A percentile compares a stretch with the other conserved stretches of the same genome.
Conservation (phyloP, 2,113 vertebrate species). For the Ursus arctos region DNA sequence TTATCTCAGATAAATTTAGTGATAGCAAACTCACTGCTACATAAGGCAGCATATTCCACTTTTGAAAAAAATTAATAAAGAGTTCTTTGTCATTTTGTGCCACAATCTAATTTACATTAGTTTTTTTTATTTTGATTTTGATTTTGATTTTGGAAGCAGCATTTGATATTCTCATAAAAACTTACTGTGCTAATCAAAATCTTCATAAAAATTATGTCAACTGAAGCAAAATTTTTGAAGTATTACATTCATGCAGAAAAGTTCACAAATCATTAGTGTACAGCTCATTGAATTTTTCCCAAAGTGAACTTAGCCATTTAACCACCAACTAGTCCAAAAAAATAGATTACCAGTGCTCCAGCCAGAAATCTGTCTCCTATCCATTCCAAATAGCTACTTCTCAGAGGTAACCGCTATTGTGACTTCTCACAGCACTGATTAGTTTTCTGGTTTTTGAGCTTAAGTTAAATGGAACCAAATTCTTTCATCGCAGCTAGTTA, state of each 20-base stretch:
- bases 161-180: not conserved
- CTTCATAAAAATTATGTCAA: not conserved
- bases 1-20: not conserved
- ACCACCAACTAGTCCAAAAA: not conserved
- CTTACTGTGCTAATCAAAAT: not conserved
- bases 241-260: not conserved
- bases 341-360: not conserved
- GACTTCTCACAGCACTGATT: not conserved
- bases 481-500: not conserved
- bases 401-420: not conserved
- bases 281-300: not conserved
- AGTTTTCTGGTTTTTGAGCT: not conserved
- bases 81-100: not conserved
- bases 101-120: not conserved
- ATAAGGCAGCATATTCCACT: not conserved
- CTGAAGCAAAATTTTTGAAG: not conserved
- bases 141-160: not conserved
- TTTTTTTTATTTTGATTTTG: slow-evolving; percentile 10
- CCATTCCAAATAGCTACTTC: not conserved
- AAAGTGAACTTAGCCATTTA: not conserved
- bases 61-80: not conserved
- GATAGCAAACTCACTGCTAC: not conserved
- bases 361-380: not conserved
- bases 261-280: not conserved
- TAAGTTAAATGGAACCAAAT: not conserved